These are phyloP conservation scores for Monopterus albus DNA, from an alignment of 2,113 vertebrate genomes.

Conservation along the genomic window DNA sequence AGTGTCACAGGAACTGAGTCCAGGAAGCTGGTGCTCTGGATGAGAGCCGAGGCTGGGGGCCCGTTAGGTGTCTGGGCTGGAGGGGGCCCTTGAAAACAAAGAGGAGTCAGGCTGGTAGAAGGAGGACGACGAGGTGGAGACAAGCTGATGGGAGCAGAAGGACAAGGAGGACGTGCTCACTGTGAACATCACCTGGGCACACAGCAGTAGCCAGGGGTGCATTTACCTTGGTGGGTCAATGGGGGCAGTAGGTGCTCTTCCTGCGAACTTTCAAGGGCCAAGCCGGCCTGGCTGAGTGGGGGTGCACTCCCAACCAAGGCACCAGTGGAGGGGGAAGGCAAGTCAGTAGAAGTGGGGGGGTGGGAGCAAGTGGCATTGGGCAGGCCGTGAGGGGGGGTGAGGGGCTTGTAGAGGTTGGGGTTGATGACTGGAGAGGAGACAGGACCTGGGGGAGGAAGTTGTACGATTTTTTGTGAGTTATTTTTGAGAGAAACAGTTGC, in stretches of 20 bases:
- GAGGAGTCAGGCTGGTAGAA: no score
- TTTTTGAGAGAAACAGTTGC: neutral
- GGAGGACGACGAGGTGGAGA: no score
- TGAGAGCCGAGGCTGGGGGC: constrained; percentile 52
- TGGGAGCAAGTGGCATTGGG: constrained; percentile 46
- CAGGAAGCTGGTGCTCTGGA: constrained; percentile 86
- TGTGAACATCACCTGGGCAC: no score
- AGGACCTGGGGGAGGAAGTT: constrained; percentile 42
- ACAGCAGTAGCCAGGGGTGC: neutral
- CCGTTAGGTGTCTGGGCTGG: constrained; percentile 50
- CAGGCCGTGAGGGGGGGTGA: constrained; percentile 55
- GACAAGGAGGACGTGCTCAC: no score
- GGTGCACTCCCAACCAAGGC: constrained; percentile 61
- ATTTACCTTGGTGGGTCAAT: constrained; percentile 59
- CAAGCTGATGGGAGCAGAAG: no score
- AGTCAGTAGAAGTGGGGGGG: constrained; percentile 35
- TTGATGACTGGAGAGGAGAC: constrained; percentile 61
- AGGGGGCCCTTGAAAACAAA: constrained; percentile 32
- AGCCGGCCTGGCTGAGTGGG: constrained; percentile 66
- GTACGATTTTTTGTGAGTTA: no score
- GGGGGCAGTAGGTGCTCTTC: constrained; percentile 38
- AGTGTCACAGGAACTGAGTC: constrained; percentile 83
- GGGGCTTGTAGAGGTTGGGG: constrained; percentile 70
- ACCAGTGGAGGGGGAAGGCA: constrained; percentile 58
- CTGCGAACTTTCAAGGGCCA: constrained; percentile 54